phyloP scores from a whole-genome alignment of 2,113 vertebrate genomes.

The Danio rerio region DNA sequence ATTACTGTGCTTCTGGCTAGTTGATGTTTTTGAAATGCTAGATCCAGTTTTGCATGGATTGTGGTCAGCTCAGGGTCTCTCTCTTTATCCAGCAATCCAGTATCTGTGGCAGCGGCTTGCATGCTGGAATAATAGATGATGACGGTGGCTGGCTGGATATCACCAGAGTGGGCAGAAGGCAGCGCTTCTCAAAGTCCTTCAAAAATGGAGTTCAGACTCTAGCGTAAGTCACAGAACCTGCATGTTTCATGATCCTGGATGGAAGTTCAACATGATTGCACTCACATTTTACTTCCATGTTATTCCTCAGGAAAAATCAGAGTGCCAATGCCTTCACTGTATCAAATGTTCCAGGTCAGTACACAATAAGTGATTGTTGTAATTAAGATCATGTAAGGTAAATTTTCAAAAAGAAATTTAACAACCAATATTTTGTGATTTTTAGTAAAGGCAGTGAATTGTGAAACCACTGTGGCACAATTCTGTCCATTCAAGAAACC shows the following conservation, averaged over 20 bases:
- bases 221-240: conserved; percentile 79
- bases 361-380: not conserved
- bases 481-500: conserved; percentile 93
- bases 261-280: not conserved
- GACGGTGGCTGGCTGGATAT: conserved; percentile 97
- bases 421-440: conserved; percentile 38
- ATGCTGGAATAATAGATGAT: conserved; percentile 92
- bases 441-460: conserved; percentile 91
- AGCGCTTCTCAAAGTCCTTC: conserved; percentile 89
- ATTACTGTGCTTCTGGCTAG: not conserved
- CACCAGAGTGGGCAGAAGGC: conserved; percentile 90
- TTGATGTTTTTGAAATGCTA: not conserved
- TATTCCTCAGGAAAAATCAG: conserved; percentile 85
- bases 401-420: not conserved
- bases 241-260: not conserved
- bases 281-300: conserved; percentile 13
- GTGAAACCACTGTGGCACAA: conserved; percentile 90
- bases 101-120: conserved; percentile 90
- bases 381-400: not conserved
- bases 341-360: conserved; percentile 90
- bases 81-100: conserved; percentile 89
- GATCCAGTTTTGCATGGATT: not conserved
- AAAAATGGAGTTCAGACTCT: conserved; percentile 90
- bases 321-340: conserved; percentile 96
- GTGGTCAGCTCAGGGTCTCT: not conserved